phyloP scores from a whole-genome alignment of 2,797 vertebrate genomes.

The Lutjanus campechanus region DNA sequence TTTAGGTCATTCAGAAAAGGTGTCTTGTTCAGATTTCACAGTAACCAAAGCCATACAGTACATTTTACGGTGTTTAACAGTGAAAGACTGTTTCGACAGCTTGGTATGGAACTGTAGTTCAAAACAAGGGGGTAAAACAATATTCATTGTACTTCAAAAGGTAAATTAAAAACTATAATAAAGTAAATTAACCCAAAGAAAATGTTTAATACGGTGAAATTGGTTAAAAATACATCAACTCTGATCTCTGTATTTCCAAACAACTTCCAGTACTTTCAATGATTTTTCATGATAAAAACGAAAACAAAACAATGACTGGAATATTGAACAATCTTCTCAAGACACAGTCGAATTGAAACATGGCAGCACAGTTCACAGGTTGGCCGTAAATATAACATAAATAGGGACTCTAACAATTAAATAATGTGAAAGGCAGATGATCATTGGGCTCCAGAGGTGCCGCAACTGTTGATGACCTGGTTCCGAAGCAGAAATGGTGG shows the following conservation, averaged over 20 bases:
- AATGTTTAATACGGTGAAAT: not conserved
- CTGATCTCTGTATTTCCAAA: slow-evolving; percentile 31
- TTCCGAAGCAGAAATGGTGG: slow-evolving; percentile 40
- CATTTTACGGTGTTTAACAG: slow-evolving; percentile 25
- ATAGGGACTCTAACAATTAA: slow-evolving; percentile 62
- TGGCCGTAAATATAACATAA: slow-evolving; percentile 59
- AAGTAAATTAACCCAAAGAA: not conserved
- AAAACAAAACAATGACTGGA: not conserved
- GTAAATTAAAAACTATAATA: slow-evolving; percentile 26
- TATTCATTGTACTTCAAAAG: slow-evolving; percentile 22
- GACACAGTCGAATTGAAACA: slow-evolving; percentile 22
- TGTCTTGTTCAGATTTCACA: not conserved
- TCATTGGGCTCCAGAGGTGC: slow-evolving; percentile 39
- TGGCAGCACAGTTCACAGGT: slow-evolving; percentile 17
- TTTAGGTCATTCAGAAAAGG: slow-evolving; percentile 5
- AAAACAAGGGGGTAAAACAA: slow-evolving; percentile 13
- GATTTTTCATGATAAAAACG: not conserved
- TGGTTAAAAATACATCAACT: slow-evolving; percentile 2
- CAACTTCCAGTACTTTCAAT: slow-evolving; percentile 9
- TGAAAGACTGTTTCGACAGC: slow-evolving; percentile 8
- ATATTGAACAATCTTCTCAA: not conserved
- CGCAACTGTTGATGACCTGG: slow-evolving; percentile 28
- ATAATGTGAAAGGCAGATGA: slow-evolving; percentile 51
- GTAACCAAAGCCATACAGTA: slow-evolving; percentile 10
- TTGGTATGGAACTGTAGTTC: not conserved